Base-by-base conservation (phyloP, 2,888 invertebrate species). In the Dolichomitus sp. region DNA sequence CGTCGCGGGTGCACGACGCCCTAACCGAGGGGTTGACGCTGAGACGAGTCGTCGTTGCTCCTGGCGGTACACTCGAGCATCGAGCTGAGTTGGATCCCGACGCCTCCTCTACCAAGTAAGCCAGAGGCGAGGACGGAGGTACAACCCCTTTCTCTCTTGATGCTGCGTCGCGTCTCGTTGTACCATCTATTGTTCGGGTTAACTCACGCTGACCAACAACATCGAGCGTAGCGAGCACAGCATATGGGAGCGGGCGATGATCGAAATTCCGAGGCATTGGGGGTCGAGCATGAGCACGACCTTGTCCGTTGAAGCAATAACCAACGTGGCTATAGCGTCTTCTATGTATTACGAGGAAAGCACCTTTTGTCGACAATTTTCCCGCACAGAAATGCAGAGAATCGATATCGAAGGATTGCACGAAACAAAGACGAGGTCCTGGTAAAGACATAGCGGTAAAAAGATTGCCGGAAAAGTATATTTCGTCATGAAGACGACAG, bases 41-140 rank as follows among this genome's bases (percentile, higher is more conserved):
- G 72, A 68, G 75, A 80, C 59, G 79, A 80, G 45, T 59, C 17
- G 59, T 61, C 80, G 70, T 76, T 40, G 75, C 75, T 83, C 74
- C 50, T 66, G 65, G 27, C 61, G 45, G 68, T 78, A 74, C 50
- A 74, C 84, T 65, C 57, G 59, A 75, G 45, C 76, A 72, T 68
- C 80, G 45, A 74, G 66, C 57, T 66, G 61, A 78, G 70, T 78
- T 70, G 59, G 61, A 81, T 81, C 57, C 76, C 81, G 42, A 61
- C 68, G 40, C 61, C 11, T 33, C n/a, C 17, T 33, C 77, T 68
- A 50, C 52, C 57, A 40, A 40, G 17, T 17, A 27, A 57, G 59
- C 68, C 72, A 59, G 59, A 65, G 68, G 75, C 80, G 70, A 72
- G 17, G 14, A 63, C 23, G 12, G 37, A 66, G 37, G 69, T 54